Evolutionary conservation across 2,888 invertebrate species (phyloP).

Genomic region (Dicranocentrus wangi): DNA sequence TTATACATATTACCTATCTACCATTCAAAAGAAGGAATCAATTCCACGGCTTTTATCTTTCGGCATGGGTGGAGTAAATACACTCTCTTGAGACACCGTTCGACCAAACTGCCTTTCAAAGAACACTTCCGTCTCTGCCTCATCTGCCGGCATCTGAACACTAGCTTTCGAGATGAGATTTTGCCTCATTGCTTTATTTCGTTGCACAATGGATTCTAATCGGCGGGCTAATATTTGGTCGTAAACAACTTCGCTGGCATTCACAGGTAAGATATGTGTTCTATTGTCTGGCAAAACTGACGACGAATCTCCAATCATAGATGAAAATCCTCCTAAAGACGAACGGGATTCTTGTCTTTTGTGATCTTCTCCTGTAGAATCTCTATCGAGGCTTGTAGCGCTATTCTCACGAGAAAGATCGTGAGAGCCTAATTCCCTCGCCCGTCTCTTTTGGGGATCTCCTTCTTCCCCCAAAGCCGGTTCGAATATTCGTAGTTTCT

Average conservation of each 20-base stretch:
- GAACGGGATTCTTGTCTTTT: background rate
- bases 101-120: constrained; percentile 43
- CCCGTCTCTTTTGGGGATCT: background rate
- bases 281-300: constrained; percentile 9
- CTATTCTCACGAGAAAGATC: background rate
- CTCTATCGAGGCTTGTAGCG: no score
- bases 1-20: no score
- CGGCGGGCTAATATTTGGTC: constrained; percentile 66
- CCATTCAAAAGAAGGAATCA: constrained; percentile 41
- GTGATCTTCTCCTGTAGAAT: background rate
- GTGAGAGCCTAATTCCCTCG: background rate
- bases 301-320: background rate
- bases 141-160: background rate
- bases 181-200: constrained; percentile 60
- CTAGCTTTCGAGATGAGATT: constrained; percentile 60
- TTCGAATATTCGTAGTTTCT: constrained; percentile 10
- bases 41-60: constrained; percentile 37
- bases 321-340: background rate
- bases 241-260: constrained; percentile 56
- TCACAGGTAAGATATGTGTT: background rate
- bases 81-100: constrained; percentile 44
- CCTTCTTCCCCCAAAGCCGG: background rate
- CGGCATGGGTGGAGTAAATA: constrained; percentile 45
- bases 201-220: constrained; percentile 63
- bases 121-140: constrained; percentile 14